These are phyloP conservation scores for Solea solea DNA, from an alignment of 2,113 vertebrate species.

Conservation along the genomic window DNA sequence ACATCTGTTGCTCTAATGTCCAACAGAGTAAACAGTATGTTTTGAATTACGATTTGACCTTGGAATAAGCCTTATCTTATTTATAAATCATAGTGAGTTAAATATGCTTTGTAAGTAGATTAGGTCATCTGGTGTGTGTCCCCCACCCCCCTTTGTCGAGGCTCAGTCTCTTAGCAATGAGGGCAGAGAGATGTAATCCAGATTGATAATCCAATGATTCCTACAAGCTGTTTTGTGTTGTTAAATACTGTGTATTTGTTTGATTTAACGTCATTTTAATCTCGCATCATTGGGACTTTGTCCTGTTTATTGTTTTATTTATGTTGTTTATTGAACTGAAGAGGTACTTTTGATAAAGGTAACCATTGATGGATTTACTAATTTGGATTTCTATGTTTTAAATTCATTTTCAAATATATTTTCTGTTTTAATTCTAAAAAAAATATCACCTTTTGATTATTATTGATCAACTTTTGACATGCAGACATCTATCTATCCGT, in stretches of 20 bases:
- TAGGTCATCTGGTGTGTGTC: slow-evolving; percentile 69
- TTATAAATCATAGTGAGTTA: slow-evolving; percentile 78
- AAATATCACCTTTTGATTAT: background rate
- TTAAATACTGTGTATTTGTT: slow-evolving; percentile 78
- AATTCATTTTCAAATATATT: background rate
- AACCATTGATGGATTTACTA: slow-evolving; percentile 8
- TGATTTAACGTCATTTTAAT: slow-evolving; percentile 82
- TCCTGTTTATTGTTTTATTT: slow-evolving; percentile 60
- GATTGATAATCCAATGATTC: slow-evolving; percentile 83
- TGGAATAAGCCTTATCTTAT: slow-evolving; percentile 80
- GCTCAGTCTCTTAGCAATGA: slow-evolving; percentile 34
- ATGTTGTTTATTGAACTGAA: slow-evolving; percentile 10
- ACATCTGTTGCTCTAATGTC: slow-evolving; percentile 77
- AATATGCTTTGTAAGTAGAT: slow-evolving; percentile 82
- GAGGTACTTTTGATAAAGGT: slow-evolving; percentile 20
- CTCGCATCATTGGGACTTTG: slow-evolving; percentile 72
- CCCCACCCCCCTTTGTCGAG: slow-evolving; percentile 5
- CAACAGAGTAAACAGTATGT: slow-evolving; percentile 79
- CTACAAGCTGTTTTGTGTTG: slow-evolving; percentile 79
- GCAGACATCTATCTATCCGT: too few species aligned
- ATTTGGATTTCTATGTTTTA: background rate
- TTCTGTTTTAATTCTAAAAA: background rate
- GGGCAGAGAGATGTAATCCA: slow-evolving; percentile 76
- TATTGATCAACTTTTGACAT: too few species aligned
- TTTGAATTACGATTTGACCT: slow-evolving; percentile 80